Evolutionary conservation across 2,888 invertebrate genomes (phyloP).

Genomic region (Sicus ferrugineus): DNA sequence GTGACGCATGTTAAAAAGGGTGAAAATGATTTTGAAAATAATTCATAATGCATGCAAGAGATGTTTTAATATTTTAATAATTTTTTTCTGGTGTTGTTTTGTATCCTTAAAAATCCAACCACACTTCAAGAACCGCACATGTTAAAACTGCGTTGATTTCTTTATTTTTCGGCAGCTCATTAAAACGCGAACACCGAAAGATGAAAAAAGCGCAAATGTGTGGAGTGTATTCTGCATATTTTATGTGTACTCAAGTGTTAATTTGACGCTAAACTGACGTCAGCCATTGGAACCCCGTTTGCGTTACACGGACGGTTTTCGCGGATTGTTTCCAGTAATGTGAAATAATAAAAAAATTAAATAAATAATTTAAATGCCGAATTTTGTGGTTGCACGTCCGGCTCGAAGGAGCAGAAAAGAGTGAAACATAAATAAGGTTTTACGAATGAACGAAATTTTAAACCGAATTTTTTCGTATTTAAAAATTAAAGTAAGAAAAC

Average conservation of each 20-base stretch:
- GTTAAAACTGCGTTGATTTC: background rate
- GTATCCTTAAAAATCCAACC: background rate
- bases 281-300: too few relatives aligned
- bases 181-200: conserved; percentile 19
- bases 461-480: too few relatives aligned
- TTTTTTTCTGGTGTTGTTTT: background rate
- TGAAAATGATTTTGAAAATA: conserved; percentile 2
- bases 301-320: too few relatives aligned
- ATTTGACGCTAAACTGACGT: too few relatives aligned
- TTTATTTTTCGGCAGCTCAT: conserved; percentile 16
- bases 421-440: too few relatives aligned
- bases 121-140: conserved; percentile 30
- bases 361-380: too few relatives aligned
- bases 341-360: too few relatives aligned
- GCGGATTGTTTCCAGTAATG: too few relatives aligned
- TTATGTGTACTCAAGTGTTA: conserved; percentile 49
- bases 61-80: conserved; percentile 1
- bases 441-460: too few relatives aligned
- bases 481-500: too few relatives aligned
- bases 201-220: background rate
- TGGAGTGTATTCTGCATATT: conserved; percentile 39
- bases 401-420: too few relatives aligned
- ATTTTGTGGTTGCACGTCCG: too few relatives aligned
- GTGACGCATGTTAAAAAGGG: conserved; percentile 13
- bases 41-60: background rate